These are phyloP conservation scores for human DNA, from an alignment of 2,113 vertebrate species.

Conservation along the genomic window GRCh38 chr6:108497001-108497500, in stretches of 20 bases:
- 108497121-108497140: background rate
- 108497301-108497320: background rate
- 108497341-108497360: background rate
- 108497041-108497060: background rate
- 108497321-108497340: background rate
- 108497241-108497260: slow-evolving; percentile 22
- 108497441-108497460: background rate
- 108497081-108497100: slow-evolving; percentile 9
- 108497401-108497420: background rate
- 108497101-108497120: background rate
- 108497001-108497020: background rate
- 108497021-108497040: background rate
- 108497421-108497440: background rate
- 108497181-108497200: background rate
- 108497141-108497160: background rate
- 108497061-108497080: slow-evolving; percentile 31
- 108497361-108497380: background rate
- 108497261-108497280: background rate
- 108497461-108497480: background rate
- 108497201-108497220: background rate
- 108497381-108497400: background rate
- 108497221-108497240: background rate
- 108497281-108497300: background rate
- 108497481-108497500: background rate
- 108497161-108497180: background rate